Base-by-base conservation (phyloP, 2,113 vertebrate species). In the Callaeas wilsoni region DNA sequence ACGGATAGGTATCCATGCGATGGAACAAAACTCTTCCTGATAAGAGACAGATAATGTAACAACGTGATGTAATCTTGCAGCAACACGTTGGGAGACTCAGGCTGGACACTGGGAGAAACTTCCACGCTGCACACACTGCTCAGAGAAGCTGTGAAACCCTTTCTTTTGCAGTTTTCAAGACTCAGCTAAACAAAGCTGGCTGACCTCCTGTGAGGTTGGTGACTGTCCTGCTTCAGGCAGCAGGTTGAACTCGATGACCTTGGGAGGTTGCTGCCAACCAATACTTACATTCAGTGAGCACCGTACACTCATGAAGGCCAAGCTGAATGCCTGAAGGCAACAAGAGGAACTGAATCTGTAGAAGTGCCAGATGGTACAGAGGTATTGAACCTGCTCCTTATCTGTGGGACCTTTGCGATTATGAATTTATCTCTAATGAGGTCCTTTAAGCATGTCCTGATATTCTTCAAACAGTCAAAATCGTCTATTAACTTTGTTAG, bases 101-200 rank as follows among this genome's bases (percentile, higher is more conserved):
- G 59, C 5, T 39, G n/a, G 26, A 37, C 6, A 1, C 1, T 18
- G 46, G 25, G 44, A 68, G 11, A 64, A 84, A 63, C 4, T 37
- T 59, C 12, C 25, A 16, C 7, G 6, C 6, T 3, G 19, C 57
- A 41, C 9, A 17, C 0, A 0, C 20, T 30, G 29, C 42, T 67
- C 39, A 49, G 39, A 35, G 62, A n/a, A 68, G 46, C 62, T 41
- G 39, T 55, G 78, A 67, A 53, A 47, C 7, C 16, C 16, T 7
- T 79, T 67, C 25, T 26, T 37, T n/a, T 4, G 33, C n/a, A 59
- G 53, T 18, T 80, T 59, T 50, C 85, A 80, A 46, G 49, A 42
- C 21, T 46, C 30, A 39, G 32, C 30, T 27, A 6, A 39, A 42
- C 37, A 70, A 65, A 84, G 33, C 23, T 53, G 65, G 32, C 23